Evolutionary conservation across 2,888 invertebrate genomes (phyloP).

Genomic region (Palloptera scutellata): DNA sequence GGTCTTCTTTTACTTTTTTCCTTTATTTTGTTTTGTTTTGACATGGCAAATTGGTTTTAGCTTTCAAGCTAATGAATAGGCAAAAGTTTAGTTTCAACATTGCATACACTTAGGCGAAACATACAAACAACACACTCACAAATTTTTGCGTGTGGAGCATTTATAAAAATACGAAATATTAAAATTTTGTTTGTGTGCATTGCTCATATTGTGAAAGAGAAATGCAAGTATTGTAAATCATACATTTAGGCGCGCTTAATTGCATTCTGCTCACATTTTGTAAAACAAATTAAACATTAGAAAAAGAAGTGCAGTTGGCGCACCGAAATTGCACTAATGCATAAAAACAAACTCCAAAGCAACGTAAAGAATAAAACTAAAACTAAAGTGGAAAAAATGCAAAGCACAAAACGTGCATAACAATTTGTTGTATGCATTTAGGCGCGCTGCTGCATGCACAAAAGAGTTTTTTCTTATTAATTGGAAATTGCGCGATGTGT

Average conservation of each 20-base stretch:
- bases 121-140: slow-evolving; percentile 8
- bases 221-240: slow-evolving; percentile 17
- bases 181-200: background rate
- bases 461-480: slow-evolving; percentile 20
- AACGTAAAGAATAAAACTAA: background rate
- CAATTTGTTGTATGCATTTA: slow-evolving; percentile 28
- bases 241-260: slow-evolving; percentile 28
- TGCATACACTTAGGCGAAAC: slow-evolving; percentile 43
- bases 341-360: slow-evolving; percentile 9
- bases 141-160: background rate
- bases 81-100: slow-evolving; percentile 39
- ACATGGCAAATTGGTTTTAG: slow-evolving; percentile 30
- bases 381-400: background rate
- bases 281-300: slow-evolving; percentile 19
- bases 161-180: too few species aligned
- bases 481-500: slow-evolving; percentile 19
- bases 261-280: background rate
- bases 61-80: slow-evolving; percentile 36
- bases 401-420: background rate
- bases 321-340: slow-evolving; percentile 15
- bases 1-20: too few species aligned
- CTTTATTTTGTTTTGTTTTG: background rate
- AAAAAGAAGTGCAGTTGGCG: slow-evolving; percentile 18
- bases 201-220: slow-evolving; percentile 14
- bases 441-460: slow-evolving; percentile 16